Base-by-base conservation (phyloP, 2,113 vertebrate genomes). In the Shinisaurus crocodilurus region DNA sequence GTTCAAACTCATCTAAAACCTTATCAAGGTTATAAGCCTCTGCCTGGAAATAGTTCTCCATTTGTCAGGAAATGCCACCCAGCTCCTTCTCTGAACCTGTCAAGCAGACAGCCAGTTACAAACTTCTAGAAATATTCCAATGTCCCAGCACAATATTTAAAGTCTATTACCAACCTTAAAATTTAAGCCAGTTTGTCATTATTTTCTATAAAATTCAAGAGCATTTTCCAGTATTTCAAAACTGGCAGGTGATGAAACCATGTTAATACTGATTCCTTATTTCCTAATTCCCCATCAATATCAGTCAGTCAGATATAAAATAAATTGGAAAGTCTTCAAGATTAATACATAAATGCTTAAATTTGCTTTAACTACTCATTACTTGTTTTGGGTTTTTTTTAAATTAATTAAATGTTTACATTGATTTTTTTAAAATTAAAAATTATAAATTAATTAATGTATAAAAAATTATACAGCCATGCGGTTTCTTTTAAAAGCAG, bases 31-130 rank as follows among this genome's bases (percentile, higher is more conserved):
- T 99, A 97, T 98, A 99, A 95, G 99, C 98, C 97, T 99, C 99
- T 97, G 98, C 98, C 98, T 99, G 99, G 97, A 99, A 99, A 96
- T 99, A 99, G 98, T 99, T 99, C 99, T 99, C 99, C 99, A 99
- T 99, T 98, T 95, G 98, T 99, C 97, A 98, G 96, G 95, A 98
- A 97, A 97, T 97, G 96, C 97, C 98, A 95, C 98, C 97, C 96
- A 98, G 98, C 96, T 95, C 93, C 96, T 95, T 94, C 94, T 86
- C 96, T 97, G 97, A 98, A 98, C 97, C 98, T 99, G 94, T 83
- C 95, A 94, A 91, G 91, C 75, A 95, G 83, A 94, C 88, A 94
- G 88, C 32, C 94, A 93, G 93, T 92, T 86, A 92, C 54, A 89
- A 57, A 91, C 91, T 93, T 88, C 84, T 70, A 87, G 54, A 54